phyloP scores from a whole-genome alignment of 2,888 invertebrate genomes.

The Chorisops tibialis region DNA sequence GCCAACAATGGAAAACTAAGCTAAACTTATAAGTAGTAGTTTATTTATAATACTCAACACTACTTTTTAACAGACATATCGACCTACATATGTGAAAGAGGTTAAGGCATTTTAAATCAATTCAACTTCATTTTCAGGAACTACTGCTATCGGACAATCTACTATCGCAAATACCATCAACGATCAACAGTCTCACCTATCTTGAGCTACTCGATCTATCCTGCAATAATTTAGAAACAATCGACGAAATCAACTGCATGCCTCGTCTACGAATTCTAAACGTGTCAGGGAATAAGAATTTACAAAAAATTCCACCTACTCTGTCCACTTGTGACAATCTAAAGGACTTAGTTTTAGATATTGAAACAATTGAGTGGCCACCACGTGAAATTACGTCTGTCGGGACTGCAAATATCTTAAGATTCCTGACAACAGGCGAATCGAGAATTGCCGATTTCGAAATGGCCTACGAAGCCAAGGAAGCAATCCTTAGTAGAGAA shows the following conservation, averaged over 20 bases:
- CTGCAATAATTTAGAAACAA: slow-evolving; percentile 62
- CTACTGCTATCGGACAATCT: slow-evolving; percentile 71
- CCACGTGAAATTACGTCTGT: slow-evolving; percentile 58
- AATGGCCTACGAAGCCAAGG: slow-evolving; percentile 15
- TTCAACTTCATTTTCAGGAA: slow-evolving; percentile 54
- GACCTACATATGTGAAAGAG: not conserved
- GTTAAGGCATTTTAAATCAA: not conserved
- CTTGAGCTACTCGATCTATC: slow-evolving; percentile 69
- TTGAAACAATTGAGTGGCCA: slow-evolving; percentile 63
- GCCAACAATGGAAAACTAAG: too few relatives aligned
- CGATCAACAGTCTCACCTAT: slow-evolving; percentile 61
- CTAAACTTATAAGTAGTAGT: too few relatives aligned
- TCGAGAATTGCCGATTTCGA: not conserved
- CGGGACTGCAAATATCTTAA: slow-evolving; percentile 65
- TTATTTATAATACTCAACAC: not conserved
- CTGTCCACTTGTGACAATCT: slow-evolving; percentile 65
- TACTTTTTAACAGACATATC: not conserved
- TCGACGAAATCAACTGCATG: slow-evolving; percentile 47
- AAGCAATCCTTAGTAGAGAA: slow-evolving; percentile 27
- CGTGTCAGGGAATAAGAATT: slow-evolving; percentile 58
- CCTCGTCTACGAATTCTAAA: slow-evolving; percentile 60
- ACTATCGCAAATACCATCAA: slow-evolving; percentile 65
- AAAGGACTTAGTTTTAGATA: slow-evolving; percentile 61
- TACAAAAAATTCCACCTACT: slow-evolving; percentile 62
- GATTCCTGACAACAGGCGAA: slow-evolving; percentile 59